phyloP scores from a whole-genome alignment of 2,797 vertebrate genomes.

The Centropyge bicolor region DNA sequence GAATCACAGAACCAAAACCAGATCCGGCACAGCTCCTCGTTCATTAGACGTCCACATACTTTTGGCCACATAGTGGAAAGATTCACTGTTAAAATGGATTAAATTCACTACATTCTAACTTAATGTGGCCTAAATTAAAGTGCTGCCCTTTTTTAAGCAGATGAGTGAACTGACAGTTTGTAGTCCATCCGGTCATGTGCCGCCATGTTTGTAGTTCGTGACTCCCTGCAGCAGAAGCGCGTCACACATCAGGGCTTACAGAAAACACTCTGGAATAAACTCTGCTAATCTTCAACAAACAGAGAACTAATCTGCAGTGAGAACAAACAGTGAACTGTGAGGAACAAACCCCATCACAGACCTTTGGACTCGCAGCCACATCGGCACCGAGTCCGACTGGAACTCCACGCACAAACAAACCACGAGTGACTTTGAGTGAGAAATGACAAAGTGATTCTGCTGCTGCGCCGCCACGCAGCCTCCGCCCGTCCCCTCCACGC shows the following conservation, averaged over 20 bases:
- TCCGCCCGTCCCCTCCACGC: not conserved
- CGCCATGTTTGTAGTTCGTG: slow-evolving; percentile 1
- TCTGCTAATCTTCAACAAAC: not conserved
- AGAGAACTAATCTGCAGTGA: not conserved
- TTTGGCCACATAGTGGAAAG: too few relatives aligned
- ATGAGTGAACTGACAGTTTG: not conserved
- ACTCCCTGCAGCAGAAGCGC: not conserved
- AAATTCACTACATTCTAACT: too few relatives aligned
- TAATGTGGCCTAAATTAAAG: too few relatives aligned
- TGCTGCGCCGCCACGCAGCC: too few relatives aligned
- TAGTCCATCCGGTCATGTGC: not conserved
- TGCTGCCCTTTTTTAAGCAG: too few relatives aligned
- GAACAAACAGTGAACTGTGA: not conserved
- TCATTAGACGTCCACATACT: not conserved
- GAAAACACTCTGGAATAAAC: not conserved
- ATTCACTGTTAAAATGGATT: too few relatives aligned
- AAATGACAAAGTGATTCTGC: too few relatives aligned
- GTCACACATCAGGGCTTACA: not conserved
- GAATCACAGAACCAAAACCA: too few relatives aligned
- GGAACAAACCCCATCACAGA: slow-evolving; percentile 24
- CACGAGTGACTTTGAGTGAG: too few relatives aligned
- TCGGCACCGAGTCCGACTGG: not conserved
- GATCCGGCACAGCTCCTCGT: too few relatives aligned
- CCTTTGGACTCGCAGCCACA: slow-evolving; percentile 5
- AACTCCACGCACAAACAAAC: not conserved